Conservation (phyloP, 1,140 invertebrate species). For the Stenopsyche tienmushanensis region DNA sequence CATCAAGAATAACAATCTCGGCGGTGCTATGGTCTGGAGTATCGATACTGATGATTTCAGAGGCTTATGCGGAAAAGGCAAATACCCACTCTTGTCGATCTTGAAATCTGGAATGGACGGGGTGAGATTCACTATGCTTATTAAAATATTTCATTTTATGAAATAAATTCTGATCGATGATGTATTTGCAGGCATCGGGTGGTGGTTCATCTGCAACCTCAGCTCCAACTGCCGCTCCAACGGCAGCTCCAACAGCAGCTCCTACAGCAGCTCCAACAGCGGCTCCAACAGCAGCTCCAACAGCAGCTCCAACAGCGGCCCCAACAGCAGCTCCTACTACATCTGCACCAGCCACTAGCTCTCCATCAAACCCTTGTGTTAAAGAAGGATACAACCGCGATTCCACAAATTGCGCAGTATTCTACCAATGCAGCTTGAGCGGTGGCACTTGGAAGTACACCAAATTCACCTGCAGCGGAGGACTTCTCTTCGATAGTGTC, state of each 20-base stretch:
- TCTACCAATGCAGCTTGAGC: constrained; percentile 13
- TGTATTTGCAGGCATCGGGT: not conserved
- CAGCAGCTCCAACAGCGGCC: not conserved
- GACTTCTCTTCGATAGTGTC: not conserved
- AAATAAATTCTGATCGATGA: not conserved
- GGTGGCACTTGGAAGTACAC: constrained; percentile 2
- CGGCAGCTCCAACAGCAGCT: not conserved
- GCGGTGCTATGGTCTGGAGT: constrained; percentile 64
- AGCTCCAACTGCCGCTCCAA: constrained; percentile 2
- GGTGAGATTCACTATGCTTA: constrained; percentile 47
- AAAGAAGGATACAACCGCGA: constrained; percentile 17
- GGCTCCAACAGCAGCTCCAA: not conserved
- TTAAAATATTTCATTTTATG: too few species aligned
- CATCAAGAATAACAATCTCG: constrained; percentile 50
- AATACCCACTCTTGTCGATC: constrained; percentile 51
- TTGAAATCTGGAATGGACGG: constrained; percentile 50
- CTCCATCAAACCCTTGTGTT: constrained; percentile 2
- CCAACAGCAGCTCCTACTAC: not conserved
- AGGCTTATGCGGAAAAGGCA: constrained; percentile 48
- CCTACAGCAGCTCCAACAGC: not conserved
- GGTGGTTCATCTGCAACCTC: not conserved
- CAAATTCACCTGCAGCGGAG: constrained; percentile 6
- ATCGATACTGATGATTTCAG: constrained; percentile 63
- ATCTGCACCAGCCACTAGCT: constrained; percentile 3
- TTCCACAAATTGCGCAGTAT: constrained; percentile 8